phyloP scores from a whole-genome alignment of 2,888 invertebrate species.

The Nymphalis urticae region DNA sequence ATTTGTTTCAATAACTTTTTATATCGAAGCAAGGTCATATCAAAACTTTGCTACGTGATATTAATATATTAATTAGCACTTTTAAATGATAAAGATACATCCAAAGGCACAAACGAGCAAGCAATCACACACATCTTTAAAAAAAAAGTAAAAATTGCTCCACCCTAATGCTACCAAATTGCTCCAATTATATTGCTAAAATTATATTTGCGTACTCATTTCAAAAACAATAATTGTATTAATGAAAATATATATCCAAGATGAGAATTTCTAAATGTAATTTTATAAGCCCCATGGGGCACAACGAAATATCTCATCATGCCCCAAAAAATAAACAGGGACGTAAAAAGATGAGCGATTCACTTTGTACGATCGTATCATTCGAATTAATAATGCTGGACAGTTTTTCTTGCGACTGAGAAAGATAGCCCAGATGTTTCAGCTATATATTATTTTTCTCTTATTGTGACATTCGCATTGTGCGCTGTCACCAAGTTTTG shows the following conservation, averaged over 20 bases:
- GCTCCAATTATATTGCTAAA: background rate
- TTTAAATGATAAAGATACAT: too few species aligned
- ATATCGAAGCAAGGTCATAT: too few species aligned
- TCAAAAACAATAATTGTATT: background rate
- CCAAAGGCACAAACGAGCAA: too few species aligned
- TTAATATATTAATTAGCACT: too few species aligned
- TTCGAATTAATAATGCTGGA: conserved; percentile 55
- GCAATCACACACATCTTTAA: too few species aligned
- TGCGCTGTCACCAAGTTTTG: conserved; percentile 34
- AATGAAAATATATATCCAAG: background rate
- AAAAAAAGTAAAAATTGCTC: too few species aligned
- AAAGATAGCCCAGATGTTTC: conserved; percentile 50
- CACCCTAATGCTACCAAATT: too few species aligned
- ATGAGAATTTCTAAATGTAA: conserved; percentile 17
- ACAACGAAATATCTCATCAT: conserved; percentile 15
- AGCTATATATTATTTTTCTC: conserved; percentile 50
- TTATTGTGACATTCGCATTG: conserved; percentile 54
- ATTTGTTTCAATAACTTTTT: too few species aligned
- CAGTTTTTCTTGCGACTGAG: conserved; percentile 51
- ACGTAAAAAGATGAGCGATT: conserved; percentile 19
- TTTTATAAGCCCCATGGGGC: conserved; percentile 15
- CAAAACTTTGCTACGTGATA: too few species aligned
- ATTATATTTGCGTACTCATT: background rate
- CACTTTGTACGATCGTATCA: conserved; percentile 49
- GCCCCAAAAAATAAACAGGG: conserved; percentile 17